These are phyloP conservation scores for Xiphophorus couchianus DNA, from an alignment of 2,113 vertebrate species.

Conservation along the genomic window DNA sequence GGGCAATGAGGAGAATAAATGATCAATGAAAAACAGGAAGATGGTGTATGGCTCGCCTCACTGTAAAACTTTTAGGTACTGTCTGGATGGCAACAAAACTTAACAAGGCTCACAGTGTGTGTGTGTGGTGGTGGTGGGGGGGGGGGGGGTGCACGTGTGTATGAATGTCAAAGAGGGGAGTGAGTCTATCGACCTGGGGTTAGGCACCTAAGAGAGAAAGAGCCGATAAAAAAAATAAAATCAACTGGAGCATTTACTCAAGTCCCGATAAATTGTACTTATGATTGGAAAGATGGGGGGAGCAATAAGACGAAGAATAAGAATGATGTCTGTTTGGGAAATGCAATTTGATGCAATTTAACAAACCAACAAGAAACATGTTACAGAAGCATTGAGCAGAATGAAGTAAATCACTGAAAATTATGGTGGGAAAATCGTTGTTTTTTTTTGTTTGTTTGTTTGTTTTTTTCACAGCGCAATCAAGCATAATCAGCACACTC, in stretches of 20 bases:
- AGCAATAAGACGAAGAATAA: not conserved
- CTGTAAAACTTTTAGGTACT: conserved; percentile 22
- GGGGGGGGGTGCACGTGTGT: not conserved
- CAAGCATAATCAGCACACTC: conserved; percentile 57
- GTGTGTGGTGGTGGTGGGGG: not conserved
- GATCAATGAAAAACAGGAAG: conserved; percentile 27
- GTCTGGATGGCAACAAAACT: conserved; percentile 21
- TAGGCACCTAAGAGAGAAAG: not conserved
- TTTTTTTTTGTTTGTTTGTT: not conserved
- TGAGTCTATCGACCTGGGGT: not conserved
- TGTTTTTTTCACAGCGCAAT: conserved; percentile 45
- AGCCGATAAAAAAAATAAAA: conserved; percentile 6
- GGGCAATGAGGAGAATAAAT: conserved; percentile 9
- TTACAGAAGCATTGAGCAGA: conserved; percentile 27
- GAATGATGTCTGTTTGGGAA: not conserved
- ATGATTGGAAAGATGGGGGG: conserved; percentile 19
- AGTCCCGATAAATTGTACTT: conserved; percentile 12
- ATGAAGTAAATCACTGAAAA: conserved; percentile 28
- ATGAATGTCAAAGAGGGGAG: not conserved
- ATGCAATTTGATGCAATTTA: conserved; percentile 14
- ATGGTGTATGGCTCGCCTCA: not conserved
- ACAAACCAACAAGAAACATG: conserved; percentile 21
- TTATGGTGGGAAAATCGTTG: conserved; percentile 16
- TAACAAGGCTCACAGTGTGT: conserved; percentile 31
- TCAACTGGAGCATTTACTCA: not conserved